Base-by-base conservation (phyloP, 2,888 invertebrate species). In the Leucozona laternaria region DNA sequence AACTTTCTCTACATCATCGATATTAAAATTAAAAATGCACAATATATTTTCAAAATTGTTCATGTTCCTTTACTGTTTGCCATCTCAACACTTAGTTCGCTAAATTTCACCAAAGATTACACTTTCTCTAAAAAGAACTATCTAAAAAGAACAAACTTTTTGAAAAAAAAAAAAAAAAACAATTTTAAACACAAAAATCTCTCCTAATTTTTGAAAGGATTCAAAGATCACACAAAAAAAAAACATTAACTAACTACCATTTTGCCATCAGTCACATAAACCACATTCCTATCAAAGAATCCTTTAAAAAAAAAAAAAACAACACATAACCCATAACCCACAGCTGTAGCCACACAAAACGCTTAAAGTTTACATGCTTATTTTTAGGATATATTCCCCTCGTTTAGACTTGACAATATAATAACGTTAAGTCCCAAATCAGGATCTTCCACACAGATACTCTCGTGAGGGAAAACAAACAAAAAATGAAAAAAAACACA, bases 351-450 rank as follows among this genome's bases (percentile, higher is more conserved):
- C 48, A 48, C n/a, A 22, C 6, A n/a, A 22, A 31, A 40, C 20
- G 4, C 31, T 37, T 48, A 13, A 8, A 37, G n/a, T 37, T 68
- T 37, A 70, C 31, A 78, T 25, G 40, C 50, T 60, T 60, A 34
- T 70, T 75, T 68, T 48, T 43, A 70, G 68, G 22, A 60, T 53
- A n/a, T 62, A 64, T 48, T 62, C 31, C 73, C n/a, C 62, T 71
- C 50, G 57, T 70, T 73, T 64, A 64, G n/a, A 50, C 71, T 64
- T 77, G 64, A 75, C 64, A 75, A 53, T 79, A 50, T 76, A 76
- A 84, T 84, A 76, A 79, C 72, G 72, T 79, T 79, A 71, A 11
- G 31, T 22, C 43, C 50, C 43, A 68, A 66, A 76, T 66, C 70
- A 53, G 48, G n/a, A 48, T 34, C 6, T n/a, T 25, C 58, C 20